Evolutionary conservation across 35 echinoderm and acorn worm genomes (phyloP).

Genomic region (Hemicentrotus pulcherrimus): DNA sequence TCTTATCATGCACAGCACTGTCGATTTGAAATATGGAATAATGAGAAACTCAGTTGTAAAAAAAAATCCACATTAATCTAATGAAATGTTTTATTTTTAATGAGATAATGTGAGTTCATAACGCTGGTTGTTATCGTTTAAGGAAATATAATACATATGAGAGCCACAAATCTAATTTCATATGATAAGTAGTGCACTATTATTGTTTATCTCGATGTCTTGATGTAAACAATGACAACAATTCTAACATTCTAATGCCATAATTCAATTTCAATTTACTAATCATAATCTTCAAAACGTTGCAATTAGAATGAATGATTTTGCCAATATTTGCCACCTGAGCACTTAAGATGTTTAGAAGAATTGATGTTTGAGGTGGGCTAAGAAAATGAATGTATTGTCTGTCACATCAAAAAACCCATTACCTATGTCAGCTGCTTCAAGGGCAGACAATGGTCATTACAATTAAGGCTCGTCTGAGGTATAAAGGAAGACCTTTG

Average conservation of each 20-base stretch:
- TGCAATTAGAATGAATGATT: neutral
- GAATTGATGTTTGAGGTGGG: neutral
- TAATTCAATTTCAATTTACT: neutral
- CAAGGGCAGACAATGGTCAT: neutral
- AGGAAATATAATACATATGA: neutral
- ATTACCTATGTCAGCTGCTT: neutral
- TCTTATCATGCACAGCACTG: neutral
- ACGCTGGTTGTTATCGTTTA: neutral
- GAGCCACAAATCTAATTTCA: too few species aligned
- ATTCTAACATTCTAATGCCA: neutral
- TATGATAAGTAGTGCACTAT: neutral
- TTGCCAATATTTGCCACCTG: neutral
- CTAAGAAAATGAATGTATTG: neutral
- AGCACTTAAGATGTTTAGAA: neutral
- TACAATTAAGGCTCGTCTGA: neutral
- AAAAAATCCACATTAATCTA: neutral
- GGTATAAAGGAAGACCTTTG: neutral
- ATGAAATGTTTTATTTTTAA: neutral
- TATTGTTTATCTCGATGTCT: too few species aligned
- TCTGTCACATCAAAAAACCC: neutral
- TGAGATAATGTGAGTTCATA: neutral
- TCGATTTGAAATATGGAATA: neutral
- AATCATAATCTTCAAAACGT: neutral
- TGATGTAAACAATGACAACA: neutral
- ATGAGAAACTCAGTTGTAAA: neutral